Conservation (phyloP, 2,797 vertebrate species). For the Simalia tracyae region DNA sequence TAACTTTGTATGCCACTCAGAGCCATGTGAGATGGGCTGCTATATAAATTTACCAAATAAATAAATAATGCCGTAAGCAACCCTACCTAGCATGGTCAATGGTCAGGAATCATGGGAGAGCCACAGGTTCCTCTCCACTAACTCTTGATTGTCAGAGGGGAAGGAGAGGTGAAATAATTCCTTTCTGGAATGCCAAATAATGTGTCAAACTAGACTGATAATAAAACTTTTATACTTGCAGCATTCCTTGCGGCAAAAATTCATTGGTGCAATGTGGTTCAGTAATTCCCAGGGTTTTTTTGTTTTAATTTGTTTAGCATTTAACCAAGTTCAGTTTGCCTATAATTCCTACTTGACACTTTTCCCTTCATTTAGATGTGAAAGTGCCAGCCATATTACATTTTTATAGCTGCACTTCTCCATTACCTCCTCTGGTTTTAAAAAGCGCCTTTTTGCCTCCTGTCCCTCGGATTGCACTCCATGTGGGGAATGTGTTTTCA, state of each 20-base stretch:
- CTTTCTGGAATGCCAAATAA: background rate
- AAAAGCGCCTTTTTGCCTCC: background rate
- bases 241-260: background rate
- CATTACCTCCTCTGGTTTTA: background rate
- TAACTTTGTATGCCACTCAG: background rate
- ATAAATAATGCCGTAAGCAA: background rate
- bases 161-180: background rate
- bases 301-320: background rate
- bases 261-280: background rate
- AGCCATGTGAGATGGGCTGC: background rate
- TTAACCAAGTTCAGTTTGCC: background rate
- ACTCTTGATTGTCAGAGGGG: background rate
- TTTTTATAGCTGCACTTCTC: background rate
- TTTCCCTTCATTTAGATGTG: background rate
- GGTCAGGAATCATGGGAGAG: background rate
- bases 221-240: background rate
- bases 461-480: background rate
- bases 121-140: background rate
- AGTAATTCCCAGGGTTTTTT: background rate
- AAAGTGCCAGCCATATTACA: background rate
- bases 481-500: conserved; percentile 34
- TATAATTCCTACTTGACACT: background rate
- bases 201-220: background rate
- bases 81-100: background rate
- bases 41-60: background rate